Base-by-base conservation (phyloP, 2,797 vertebrate species). In the Momotus momota region DNA sequence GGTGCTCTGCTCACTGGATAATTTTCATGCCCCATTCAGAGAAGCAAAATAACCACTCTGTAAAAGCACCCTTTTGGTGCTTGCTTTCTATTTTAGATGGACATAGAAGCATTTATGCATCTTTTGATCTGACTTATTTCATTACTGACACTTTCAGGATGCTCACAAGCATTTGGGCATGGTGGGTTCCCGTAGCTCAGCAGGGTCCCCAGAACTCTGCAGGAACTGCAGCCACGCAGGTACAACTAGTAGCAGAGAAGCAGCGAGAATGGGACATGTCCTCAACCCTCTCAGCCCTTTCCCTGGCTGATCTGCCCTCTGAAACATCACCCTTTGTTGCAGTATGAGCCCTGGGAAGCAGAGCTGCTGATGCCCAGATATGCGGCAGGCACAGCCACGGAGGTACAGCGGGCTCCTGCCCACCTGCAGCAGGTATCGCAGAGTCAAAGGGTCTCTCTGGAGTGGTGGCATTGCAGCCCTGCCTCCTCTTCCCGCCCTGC, bases 91-190 rank as follows among this genome's bases (percentile, higher is more conserved):
- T 91, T 93, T 94, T 31, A 79, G 81, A 54, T 14, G 16, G 90
- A 93, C 94, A 94, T 89, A 93, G 94, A 96, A 95, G 64, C 67
- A 77, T 73, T 93, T 77, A 81, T 77, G 8, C 25, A 8, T 25
- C 74, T 79, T 95, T 89, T 90, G 60, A 90, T 89, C 64, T 77
- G 58, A 35, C 40, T 82, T 33, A 5, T 67, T 94, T 75, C 81
- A 43, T 89, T 66, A 26, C 26, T 82, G 91, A 87, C 79, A 73
- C 81, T 89, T 82, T 58, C 60, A 91, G 91, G 88, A 52, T 72
- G 54, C 66, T 81, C 77, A 81, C 40, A 48, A 71, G n/a, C 21
- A n/a, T 73, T 52, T 54, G 70, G 51, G 52, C 8, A 22, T 10
- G 12, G 67, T 23, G 21, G 16, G 31, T 55, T 27, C 38, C 61